These are phyloP conservation scores for Hippopotamus amphibius DNA, from an alignment of 2,113 vertebrate species.

Conservation along the genomic window DNA sequence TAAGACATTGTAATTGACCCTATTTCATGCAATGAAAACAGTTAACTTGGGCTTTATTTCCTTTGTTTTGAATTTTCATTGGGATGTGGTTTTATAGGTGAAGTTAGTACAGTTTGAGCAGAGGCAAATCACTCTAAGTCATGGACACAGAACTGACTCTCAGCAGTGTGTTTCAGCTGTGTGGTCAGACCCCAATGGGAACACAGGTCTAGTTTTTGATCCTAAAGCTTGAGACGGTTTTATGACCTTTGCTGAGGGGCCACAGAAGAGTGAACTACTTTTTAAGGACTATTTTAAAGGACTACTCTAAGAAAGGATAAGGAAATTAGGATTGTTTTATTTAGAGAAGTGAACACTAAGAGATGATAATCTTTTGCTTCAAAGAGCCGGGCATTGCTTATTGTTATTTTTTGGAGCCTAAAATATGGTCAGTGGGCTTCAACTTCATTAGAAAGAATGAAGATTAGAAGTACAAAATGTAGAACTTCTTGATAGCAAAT, in stretches of 20 bases:
- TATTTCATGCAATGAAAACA: not conserved
- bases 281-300: not conserved
- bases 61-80: conserved; percentile 44
- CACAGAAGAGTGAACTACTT: not conserved
- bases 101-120: conserved; percentile 1
- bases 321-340: not conserved
- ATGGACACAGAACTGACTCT: not conserved
- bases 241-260: not conserved
- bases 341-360: conserved; percentile 23
- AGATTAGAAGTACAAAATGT: not conserved
- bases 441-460: conserved; percentile 12
- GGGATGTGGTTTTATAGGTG: not conserved
- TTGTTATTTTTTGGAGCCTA: not conserved
- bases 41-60: not conserved
- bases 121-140: not conserved
- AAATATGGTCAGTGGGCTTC: not conserved
- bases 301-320: not conserved
- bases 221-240: not conserved
- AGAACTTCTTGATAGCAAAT: not conserved
- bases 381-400: not conserved
- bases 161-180: not conserved
- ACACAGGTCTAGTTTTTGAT: not conserved
- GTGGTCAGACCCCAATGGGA: not conserved
- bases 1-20: not conserved
- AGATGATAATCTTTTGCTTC: not conserved